Evolutionary conservation across 2,797 vertebrate genomes (phyloP), one percentile per base, ranked within the genome.

Genomic region (Sparus aurata): DNA sequence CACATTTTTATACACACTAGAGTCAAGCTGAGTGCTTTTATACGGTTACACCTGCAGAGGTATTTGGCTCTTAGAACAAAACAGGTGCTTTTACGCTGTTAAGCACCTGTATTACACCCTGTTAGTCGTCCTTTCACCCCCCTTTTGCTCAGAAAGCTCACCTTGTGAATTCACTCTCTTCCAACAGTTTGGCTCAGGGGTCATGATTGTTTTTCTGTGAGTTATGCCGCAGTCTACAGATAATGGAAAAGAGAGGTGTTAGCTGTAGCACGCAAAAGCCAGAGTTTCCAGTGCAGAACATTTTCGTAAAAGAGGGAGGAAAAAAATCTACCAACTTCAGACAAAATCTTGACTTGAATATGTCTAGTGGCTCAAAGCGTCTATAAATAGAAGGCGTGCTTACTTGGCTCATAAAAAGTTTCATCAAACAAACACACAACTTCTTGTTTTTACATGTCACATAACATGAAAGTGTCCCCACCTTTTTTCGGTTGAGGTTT

Each of bases 31-130:
- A n/a, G 12, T 34, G 46, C 16, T 22, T 76, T 75, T 38, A 22
- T 49, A 62, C 57, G 12, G 3, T 34, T 4, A 66, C 75, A 41
- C 77, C 79, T 62, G 72, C 75, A 54, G 47, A 70, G 22, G 47
- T 25, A 13, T 73, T 73, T 75, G 66, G 47, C 78, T 63, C 41
- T 7, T 20, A 46, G 20, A 60, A 50, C n/a, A 57, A 41, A 76
- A 6, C 61, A 80, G 70, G 65, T 74, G 49, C 53, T 75, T 69
- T 25, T 17, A 71, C 23, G 25, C 52, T 25, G 61, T 30, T 45
- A 5, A 55, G 23, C 47, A 34, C 69, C 38, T 54, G 69, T 22
- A 70, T 27, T 41, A 59, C 30, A 63, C 30, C 25, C 61, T 16
- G 23, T 60, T 53, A 13, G 23, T 4, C 2, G 12, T 43, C 2